Base-by-base conservation (phyloP, 1,140 invertebrate genomes). In the Zophobas atratus region DNA sequence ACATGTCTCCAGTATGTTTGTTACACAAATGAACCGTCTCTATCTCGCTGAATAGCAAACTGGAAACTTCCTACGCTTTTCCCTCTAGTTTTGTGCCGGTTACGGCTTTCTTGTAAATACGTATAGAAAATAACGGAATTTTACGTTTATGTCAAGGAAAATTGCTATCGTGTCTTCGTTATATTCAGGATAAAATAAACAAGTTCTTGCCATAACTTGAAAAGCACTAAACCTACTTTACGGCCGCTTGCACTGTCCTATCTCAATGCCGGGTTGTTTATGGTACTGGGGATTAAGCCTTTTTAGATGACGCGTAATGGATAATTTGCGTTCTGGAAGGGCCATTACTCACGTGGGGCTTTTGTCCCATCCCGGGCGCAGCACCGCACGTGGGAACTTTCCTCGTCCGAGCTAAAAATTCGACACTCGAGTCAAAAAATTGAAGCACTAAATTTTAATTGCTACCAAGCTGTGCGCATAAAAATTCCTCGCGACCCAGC, bases 21-120 rank as follows among this genome's bases (percentile, higher is more conserved):
- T 79, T 79, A 79, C 53, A 67, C 73, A 79, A 79, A 79, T 76
- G 77, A 76, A 71, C 72, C 71, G 72, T 75, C 39, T 75, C 77
- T 70, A 76, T 76, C 49, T 79, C 46, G 0, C 48, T 57, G 73
- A 77, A 72, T 55, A 72, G 41, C 55, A 46, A 73, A 73, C 71
- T 55, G 71, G 71, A 55, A 73, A 73, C 71, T 56, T 56, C 49
- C 71, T 73, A 38, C 49, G 49, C 38, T 56, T 1, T 41, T 36
- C 39, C n/a, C 32, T 73, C 51, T 56, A 73, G 71, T 55, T 73
- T 73, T 73, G 55, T 72, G 41, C 70, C 6, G 38, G 36, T 36
- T 38, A 38, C 20, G 4, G 34, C 51, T 72, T 38, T 51, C 70
- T 72, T 72, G 70, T 72, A 72, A 53, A 72, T 72, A 72, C 39